A percentile compares a stretch with the other conserved stretches of the same genome.
phyloP scores from a whole-genome alignment of 1,140 invertebrate species.

The Branchinecta lindahli region DNA sequence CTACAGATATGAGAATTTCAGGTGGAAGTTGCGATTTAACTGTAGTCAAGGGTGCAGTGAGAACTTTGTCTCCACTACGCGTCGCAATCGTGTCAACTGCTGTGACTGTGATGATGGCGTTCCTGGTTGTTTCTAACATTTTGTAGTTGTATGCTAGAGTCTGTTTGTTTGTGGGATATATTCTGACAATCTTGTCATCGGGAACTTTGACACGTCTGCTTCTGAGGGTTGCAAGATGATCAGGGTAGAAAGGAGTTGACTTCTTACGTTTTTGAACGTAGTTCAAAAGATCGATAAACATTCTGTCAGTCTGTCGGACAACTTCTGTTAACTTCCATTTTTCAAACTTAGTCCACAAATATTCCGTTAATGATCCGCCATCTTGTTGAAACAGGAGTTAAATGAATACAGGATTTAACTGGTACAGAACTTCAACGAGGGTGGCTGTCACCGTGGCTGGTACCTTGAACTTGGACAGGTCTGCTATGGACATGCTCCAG shows the following conservation, averaged over 20 bases:
- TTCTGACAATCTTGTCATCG: background rate
- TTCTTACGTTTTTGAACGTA: background rate
- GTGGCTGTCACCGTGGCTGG: background rate
- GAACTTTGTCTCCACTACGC: background rate
- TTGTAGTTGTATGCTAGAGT: conserved; percentile 7
- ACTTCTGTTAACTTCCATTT: conserved; percentile 1
- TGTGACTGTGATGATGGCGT: background rate
- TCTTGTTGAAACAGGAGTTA: background rate
- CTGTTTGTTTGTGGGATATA: conserved; percentile 1
- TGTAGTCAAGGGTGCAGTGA: background rate
- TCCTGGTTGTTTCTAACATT: background rate
- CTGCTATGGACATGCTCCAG: background rate
- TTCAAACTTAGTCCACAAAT: background rate
- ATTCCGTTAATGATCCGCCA: background rate
- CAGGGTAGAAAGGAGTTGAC: background rate
- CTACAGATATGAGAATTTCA: background rate
- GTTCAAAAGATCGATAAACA: background rate
- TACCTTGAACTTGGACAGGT: background rate
- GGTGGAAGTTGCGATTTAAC: conserved; percentile 5
- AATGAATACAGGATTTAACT: background rate
- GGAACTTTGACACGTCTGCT: background rate
- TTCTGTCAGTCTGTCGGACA: background rate
- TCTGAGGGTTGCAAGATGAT: background rate
- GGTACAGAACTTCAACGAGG: background rate
- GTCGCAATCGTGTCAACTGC: conserved; percentile 3